phyloP scores from a whole-genome alignment of 2,797 vertebrate genomes.

The Amblyopsis hoosieri region DNA sequence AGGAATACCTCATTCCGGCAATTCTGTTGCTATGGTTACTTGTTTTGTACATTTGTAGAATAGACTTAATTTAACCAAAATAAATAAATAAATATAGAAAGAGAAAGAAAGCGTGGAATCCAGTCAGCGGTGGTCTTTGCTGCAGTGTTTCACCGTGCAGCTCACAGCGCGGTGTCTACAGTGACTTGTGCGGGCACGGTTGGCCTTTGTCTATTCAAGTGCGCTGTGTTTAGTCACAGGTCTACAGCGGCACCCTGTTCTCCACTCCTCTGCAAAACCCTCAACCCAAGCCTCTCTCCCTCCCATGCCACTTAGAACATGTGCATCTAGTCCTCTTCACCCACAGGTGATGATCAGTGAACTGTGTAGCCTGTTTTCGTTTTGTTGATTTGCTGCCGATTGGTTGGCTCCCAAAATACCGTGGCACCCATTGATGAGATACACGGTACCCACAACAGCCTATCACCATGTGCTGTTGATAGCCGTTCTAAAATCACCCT shows the following conservation, averaged over 20 bases:
- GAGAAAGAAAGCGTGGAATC: conserved; percentile 62
- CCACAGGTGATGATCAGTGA: conserved; percentile 48
- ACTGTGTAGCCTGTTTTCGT: conserved; percentile 22
- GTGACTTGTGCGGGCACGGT: conserved; percentile 46
- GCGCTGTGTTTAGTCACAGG: conserved; percentile 45
- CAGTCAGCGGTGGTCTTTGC: conserved; percentile 57
- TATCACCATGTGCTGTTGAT: conserved; percentile 54
- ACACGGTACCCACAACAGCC: conserved; percentile 60
- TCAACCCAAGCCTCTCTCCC: conserved; percentile 20
- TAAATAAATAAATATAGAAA: no score
- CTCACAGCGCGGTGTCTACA: conserved; percentile 40
- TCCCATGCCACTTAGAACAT: conserved; percentile 36
- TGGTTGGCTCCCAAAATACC: conserved; percentile 64
- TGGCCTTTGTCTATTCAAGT: conserved; percentile 23
- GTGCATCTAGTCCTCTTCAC: conserved; percentile 38
- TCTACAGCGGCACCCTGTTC: conserved; percentile 11
- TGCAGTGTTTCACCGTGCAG: conserved; percentile 50
- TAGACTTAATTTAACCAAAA: conserved; percentile 67
- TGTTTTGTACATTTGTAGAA: conserved; percentile 78
- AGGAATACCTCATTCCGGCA: conserved; percentile 65
- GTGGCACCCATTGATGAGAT: conserved; percentile 61
- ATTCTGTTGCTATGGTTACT: conserved; percentile 82
- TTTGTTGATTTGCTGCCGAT: conserved; percentile 28
- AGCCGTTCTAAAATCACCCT: conserved; percentile 25
- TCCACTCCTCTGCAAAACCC: conserved; percentile 37